Base-by-base conservation (phyloP, 2,888 invertebrate species). In the Thereva unica region DNA sequence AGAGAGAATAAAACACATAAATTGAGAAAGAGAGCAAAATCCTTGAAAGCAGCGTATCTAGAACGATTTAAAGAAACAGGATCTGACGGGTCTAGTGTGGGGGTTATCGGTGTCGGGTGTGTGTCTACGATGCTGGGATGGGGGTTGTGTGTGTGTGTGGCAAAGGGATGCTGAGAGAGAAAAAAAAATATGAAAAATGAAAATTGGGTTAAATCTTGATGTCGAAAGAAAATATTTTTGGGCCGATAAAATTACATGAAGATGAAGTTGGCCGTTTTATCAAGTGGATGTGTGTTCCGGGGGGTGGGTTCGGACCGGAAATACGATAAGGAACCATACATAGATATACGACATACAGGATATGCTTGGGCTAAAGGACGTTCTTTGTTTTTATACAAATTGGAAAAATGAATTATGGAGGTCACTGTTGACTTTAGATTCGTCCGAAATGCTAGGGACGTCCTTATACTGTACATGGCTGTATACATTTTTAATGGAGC, bases 1-100 rank as follows among this genome's bases (percentile, higher is more conserved):
- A 44, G 71, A 67, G 44, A 68, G 64, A 71, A 68, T 69, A 59
- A 50, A 56, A 41, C 66, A 66, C 57, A 56, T 40, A 23, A n/a
- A 23, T 55, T 41, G 8, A 37, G 23, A 23, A n/a, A n/a, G 23
- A 23, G 23, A 23, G 23, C 1, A 23, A 23, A 23, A 23, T 23
- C 23, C 23, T 23, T 23, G 23, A 23, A 23, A 23, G 2, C 23
- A 23, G 23, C 23, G 23, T 23, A 23, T 23, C 23, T 23, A 23
- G 23, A 23, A 23, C 23, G 23, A 23, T 23, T 23, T 23, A 23
- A 23, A 23, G 2, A 23, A 23, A 23, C 23, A 23, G 23, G 23
- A 23, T 23, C 23, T 23, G 23, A 23, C 23, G 23, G 23, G 23
- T 23, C 23, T 23, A 23, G 23, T 2, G 23, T 23, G 23, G 23